Percentiles rank a stretch among this genome's conserved stretches.
phyloP scores from a whole-genome alignment of 2,113 vertebrate genomes.

The Abramis brama region DNA sequence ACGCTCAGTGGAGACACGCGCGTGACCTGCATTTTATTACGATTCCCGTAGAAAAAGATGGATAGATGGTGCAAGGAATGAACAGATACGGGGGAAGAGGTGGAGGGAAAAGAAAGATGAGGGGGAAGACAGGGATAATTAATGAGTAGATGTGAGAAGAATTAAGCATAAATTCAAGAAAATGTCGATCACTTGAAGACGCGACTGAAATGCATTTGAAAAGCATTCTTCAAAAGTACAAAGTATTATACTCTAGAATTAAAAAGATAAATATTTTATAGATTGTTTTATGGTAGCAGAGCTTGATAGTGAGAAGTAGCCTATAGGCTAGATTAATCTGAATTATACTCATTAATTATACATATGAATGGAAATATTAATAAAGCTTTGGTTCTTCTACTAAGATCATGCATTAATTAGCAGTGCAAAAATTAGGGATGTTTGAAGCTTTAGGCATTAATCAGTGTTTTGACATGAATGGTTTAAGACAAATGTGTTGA shows the following conservation, averaged over 20 bases:
- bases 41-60: slow-evolving; percentile 40
- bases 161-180: slow-evolving; percentile 29
- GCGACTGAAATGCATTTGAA: not conserved
- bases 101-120: slow-evolving; percentile 18
- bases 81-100: slow-evolving; percentile 36
- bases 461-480: not conserved
- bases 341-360: slow-evolving; percentile 4
- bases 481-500: not conserved
- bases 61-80: slow-evolving; percentile 20
- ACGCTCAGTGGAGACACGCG: slow-evolving; percentile 62
- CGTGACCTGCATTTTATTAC: slow-evolving; percentile 79
- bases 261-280: not conserved
- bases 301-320: not conserved
- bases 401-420: slow-evolving; percentile 4
- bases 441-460: not conserved
- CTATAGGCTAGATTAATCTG: not conserved
- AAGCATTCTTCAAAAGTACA: not conserved
- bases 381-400: not conserved
- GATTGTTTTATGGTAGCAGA: not conserved
- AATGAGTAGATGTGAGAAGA: slow-evolving; percentile 48
- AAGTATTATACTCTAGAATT: not conserved
- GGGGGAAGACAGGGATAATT: slow-evolving; percentile 32
- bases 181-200: slow-evolving; percentile 21
- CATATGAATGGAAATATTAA: not conserved
- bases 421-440: not conserved